Conservation (phyloP, 2,113 vertebrate genomes). For the Syrrhaptes paradoxus region DNA sequence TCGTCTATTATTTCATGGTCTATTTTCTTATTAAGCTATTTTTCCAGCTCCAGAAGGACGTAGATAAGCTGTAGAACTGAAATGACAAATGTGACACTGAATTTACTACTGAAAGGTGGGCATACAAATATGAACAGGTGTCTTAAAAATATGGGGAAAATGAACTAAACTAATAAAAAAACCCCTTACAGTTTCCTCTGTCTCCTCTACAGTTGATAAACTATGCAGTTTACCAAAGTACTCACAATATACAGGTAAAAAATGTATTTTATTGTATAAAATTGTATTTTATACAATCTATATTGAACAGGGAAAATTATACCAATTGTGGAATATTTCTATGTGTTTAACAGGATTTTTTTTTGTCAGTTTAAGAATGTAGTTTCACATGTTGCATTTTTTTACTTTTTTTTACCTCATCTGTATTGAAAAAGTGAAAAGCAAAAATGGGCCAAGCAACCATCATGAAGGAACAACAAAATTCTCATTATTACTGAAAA, state of each 20-base stretch:
- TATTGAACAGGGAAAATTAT: not conserved
- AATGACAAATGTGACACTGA: conserved; percentile 20
- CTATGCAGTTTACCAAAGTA: not conserved
- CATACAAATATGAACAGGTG: not conserved
- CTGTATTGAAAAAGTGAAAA: not conserved
- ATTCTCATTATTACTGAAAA: not conserved
- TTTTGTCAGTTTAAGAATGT: not conserved
- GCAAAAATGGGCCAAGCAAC: not conserved
- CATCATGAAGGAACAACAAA: not conserved
- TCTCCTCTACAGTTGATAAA: not conserved
- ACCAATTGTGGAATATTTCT: not conserved
- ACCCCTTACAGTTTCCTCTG: not conserved
- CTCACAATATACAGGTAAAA: not conserved
- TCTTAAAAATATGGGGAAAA: not conserved
- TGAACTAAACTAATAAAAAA: not conserved
- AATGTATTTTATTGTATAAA: too few relatives aligned
- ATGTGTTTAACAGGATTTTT: not conserved
- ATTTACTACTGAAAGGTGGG: not conserved
- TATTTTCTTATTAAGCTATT: not conserved
- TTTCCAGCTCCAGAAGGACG: not conserved
- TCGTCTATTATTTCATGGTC: not conserved
- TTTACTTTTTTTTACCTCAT: not conserved
- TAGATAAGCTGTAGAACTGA: not conserved
- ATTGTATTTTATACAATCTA: not conserved
- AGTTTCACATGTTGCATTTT: not conserved